Base-by-base conservation (phyloP, 2,888 invertebrate genomes). In the Acleris cristana region DNA sequence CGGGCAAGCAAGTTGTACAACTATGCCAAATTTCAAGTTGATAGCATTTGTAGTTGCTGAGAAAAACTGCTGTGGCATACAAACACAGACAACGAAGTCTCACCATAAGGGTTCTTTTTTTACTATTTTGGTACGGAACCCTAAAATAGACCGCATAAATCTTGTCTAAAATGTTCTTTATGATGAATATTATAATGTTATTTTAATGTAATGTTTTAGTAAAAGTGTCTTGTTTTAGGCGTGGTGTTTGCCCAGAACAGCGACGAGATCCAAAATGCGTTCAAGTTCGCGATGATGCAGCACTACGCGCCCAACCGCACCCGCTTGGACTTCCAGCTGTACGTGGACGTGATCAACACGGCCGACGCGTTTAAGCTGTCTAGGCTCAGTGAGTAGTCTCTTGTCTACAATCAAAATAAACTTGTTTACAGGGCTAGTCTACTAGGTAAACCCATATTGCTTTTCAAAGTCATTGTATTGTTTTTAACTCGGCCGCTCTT, bases 311-410 rank as follows among this genome's bases (percentile, higher is more conserved):
- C 96, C 76, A 95, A 96, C 71, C 95, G 95, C 45, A 94, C 94
- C 45, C 93, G 95, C 56, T 95, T 97, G 79, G 97, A 98, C 81
- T 94, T 98, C 62, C 96, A 97, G 82, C 95, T 97, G 16, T 97
- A 95, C 82, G 97, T 97, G 61, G 97, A 98, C 83, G 95, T 98
- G 78, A 97, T 98, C 85, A 96, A 97, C 86, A 98, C 98, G 14
- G 97, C 97, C 21, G 98, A 98, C 87, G 97, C 97, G 72, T 98
- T 97, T 92, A 98, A 98, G 87, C 94, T 98, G 62, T 97, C 98
- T 52, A 94, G 97, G 85, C 94, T 98, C 61, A 97, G 98, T 98
- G 93, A 96, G 98, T 96, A 80, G 14, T 18, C 18, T 48, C 48
- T 48, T 8, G 8, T 10, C n/a, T 26, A 16, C 16, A n/a, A 23